Percentiles rank a stretch among this genome's conserved stretches.
phyloP scores from a whole-genome alignment of 2,113 vertebrate genomes.

The Nesogale talazaci region DNA sequence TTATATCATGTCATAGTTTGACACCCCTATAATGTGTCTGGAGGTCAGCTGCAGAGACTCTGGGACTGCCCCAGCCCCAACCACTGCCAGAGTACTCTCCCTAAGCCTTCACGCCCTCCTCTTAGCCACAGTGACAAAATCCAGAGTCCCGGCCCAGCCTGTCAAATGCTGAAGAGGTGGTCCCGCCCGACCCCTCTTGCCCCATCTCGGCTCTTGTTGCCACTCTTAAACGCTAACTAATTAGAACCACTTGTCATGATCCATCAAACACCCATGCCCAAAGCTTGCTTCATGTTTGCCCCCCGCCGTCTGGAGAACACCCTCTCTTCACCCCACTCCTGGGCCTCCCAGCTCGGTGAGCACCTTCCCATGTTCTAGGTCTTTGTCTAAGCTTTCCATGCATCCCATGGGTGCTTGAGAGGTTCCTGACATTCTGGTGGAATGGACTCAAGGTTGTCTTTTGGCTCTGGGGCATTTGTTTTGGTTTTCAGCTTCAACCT shows the following conservation, averaged over 20 bases:
- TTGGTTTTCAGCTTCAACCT: no score
- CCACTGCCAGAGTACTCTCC: neutral
- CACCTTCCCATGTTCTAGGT: neutral
- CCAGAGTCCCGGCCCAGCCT: no score
- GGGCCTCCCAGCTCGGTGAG: neutral
- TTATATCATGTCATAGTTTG: constrained; percentile 26
- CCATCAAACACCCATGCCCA: neutral
- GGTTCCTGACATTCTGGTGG: no score
- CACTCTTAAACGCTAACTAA: neutral
- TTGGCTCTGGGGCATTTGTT: no score
- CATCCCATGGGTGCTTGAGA: neutral
- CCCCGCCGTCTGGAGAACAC: neutral
- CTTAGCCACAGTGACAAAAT: no score
- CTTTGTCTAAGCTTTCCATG: neutral
- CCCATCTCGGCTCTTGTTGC: neutral
- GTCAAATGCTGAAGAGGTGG: no score
- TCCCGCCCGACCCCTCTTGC: neutral
- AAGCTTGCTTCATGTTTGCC: neutral
- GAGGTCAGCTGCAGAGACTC: neutral
- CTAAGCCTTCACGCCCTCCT: no score
- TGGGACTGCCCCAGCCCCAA: neutral
- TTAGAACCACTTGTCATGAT: neutral
- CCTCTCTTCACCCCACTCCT: no score
- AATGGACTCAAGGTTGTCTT: no score
- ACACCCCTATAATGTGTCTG: neutral